Percentiles rank a stretch among this genome's conserved stretches.
Conservation (phyloP, 1,140 invertebrate species). For the Phymorhynchus buccinoides region DNA sequence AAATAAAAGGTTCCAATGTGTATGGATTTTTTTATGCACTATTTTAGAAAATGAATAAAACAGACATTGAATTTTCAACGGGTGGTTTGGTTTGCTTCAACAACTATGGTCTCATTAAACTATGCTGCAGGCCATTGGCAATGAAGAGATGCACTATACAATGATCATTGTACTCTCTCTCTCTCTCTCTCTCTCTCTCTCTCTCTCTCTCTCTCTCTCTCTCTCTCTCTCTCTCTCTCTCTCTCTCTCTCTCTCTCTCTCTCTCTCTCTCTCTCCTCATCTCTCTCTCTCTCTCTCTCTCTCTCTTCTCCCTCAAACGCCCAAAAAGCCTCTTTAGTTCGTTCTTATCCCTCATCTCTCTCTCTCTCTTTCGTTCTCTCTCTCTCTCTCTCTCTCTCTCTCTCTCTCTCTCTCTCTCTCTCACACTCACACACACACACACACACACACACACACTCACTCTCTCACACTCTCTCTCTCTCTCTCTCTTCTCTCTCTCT, state of each 20-base stretch:
- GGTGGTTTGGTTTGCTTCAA: no score
- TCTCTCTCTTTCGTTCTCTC: no score
- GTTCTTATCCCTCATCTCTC: no score
- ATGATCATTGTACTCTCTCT: no score
- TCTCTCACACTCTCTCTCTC: background rate
- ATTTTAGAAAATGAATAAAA: no score
- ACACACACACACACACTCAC: constrained; percentile 20
- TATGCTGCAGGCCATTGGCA: no score
- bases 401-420: constrained; percentile 13
- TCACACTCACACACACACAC: constrained; percentile 5
- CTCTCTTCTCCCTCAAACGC: background rate
- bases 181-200: constrained; percentile 28
- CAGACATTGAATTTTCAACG: no score
- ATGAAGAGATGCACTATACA: no score
- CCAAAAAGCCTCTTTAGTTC: background rate
- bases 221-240: constrained; percentile 26
- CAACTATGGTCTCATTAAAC: no score
- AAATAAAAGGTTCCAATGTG: no score
- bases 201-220: constrained; percentile 24
- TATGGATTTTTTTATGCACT: no score
- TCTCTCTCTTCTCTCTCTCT: background rate
- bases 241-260: background rate
- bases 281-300: background rate
- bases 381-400: no score
- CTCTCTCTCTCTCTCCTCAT: background rate